Evolutionary conservation across 2,113 vertebrate species (phyloP).

Genomic region (Hemiprocne comata): DNA sequence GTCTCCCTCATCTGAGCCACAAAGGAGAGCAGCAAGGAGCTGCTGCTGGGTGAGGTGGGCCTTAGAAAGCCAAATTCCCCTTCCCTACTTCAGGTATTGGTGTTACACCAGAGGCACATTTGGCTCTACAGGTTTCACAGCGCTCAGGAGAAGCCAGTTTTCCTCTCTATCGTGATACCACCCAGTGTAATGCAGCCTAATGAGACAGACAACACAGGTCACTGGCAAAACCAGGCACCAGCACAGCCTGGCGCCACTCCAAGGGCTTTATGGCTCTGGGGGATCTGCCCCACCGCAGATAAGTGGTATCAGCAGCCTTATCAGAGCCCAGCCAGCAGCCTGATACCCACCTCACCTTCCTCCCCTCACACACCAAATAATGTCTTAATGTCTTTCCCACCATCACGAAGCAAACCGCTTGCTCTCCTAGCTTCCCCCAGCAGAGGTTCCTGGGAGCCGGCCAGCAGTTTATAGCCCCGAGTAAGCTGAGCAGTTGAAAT

Average conservation of each 20-base stretch:
- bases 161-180: background rate
- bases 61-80: background rate
- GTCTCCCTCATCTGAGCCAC: background rate
- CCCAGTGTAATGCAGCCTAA: background rate
- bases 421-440: too few species aligned
- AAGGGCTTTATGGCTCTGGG: background rate
- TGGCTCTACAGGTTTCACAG: background rate
- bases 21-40: background rate
- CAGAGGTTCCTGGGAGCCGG: background rate
- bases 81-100: background rate
- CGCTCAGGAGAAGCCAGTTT: background rate
- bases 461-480: background rate
- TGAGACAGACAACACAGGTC: background rate
- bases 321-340: background rate
- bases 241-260: background rate
- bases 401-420: background rate
- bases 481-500: background rate
- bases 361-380: background rate
- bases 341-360: too few species aligned
- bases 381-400: background rate
- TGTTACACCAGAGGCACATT: accelerated
- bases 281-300: accelerated
- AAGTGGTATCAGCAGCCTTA: background rate
- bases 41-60: background rate
- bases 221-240: background rate